These are phyloP conservation scores for Chrysolina haemoptera DNA, from an alignment of 2,888 invertebrate genomes.

Conservation along the genomic window DNA sequence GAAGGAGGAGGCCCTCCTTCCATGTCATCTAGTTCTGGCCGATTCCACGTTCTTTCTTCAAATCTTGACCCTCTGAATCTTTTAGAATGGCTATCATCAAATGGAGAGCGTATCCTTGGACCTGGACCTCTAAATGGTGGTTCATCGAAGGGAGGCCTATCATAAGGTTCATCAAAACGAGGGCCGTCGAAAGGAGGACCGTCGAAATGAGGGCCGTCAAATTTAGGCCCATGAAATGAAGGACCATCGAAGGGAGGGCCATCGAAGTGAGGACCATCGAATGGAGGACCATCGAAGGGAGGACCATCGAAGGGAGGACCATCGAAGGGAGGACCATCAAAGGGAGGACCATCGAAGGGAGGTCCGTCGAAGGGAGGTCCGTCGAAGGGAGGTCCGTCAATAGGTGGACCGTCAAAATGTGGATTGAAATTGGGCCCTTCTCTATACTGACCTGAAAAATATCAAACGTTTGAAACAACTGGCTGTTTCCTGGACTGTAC, in stretches of 20 bases:
- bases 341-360: slow-evolving; percentile 60
- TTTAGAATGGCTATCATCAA: slow-evolving; percentile 44
- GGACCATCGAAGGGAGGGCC: slow-evolving; percentile 47
- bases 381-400: slow-evolving; percentile 35
- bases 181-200: slow-evolving; percentile 60
- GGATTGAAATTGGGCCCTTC: slow-evolving; percentile 62
- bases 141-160: slow-evolving; percentile 59
- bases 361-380: not conserved
- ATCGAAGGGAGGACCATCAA: slow-evolving; percentile 34
- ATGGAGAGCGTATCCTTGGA: slow-evolving; percentile 40
- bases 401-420: slow-evolving; percentile 61
- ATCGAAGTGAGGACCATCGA: slow-evolving; percentile 53
- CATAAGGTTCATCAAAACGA: slow-evolving; percentile 49
- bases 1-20: slow-evolving; percentile 18
- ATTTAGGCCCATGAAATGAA: slow-evolving; percentile 55
- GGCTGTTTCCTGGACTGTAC: too few species aligned
- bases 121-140: slow-evolving; percentile 56
- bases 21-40: slow-evolving; percentile 44
- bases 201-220: slow-evolving; percentile 62
- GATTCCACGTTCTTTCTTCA: slow-evolving; percentile 58
- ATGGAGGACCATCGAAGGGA: slow-evolving; percentile 29
- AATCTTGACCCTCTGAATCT: slow-evolving; percentile 47
- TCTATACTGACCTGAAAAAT: slow-evolving; percentile 65
- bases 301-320: not conserved
- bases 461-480: not conserved